Evolutionary conservation across 2,797 vertebrate species (phyloP).

Genomic region (Hoplostethus atlanticus): DNA sequence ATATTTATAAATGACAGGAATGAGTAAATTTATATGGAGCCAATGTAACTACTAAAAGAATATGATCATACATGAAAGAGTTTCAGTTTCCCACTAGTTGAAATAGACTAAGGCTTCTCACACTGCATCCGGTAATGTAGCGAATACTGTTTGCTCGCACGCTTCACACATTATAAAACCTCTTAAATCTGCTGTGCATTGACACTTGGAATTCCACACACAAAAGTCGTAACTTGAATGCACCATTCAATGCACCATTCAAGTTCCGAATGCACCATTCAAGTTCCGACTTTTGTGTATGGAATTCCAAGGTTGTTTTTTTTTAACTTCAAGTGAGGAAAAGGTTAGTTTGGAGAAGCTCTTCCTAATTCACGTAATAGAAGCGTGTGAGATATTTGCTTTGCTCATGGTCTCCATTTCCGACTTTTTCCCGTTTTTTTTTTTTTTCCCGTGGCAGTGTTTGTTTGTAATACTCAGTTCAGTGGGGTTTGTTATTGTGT

Average conservation of each 20-base stretch:
- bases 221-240: no score
- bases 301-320: no score
- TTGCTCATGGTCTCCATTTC: not conserved
- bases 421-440: no score
- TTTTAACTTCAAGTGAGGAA: not conserved
- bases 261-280: no score
- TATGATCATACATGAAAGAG: not conserved
- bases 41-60: not conserved
- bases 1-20: not conserved
- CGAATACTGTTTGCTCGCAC: no score
- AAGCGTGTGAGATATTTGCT: slow-evolving; percentile 5
- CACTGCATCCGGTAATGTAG: not conserved
- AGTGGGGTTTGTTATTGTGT: slow-evolving; percentile 86
- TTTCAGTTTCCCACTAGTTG: not conserved
- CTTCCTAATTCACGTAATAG: slow-evolving; percentile 14
- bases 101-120: not conserved
- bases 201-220: slow-evolving; percentile 35
- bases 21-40: not conserved
- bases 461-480: slow-evolving; percentile 80
- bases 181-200: not conserved
- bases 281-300: no score
- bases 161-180: no score
- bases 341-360: not conserved
- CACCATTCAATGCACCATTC: no score
- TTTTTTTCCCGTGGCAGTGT: not conserved